Conservation (phyloP, 53 echinoderm and acorn worm genomes). For the Holothuria leucospilota region DNA sequence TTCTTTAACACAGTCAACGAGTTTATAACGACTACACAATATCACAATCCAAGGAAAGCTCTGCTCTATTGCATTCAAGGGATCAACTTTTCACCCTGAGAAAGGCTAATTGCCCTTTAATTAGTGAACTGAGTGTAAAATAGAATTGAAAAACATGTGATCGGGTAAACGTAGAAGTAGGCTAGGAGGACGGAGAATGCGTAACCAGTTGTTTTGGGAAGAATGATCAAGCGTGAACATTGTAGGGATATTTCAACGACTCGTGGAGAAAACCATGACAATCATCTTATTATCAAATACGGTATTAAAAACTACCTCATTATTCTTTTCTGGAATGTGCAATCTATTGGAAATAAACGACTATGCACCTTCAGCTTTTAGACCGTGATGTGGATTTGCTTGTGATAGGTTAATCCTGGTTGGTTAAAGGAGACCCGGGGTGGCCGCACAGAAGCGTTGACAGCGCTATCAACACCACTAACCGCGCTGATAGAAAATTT, state of each 20-base stretch:
- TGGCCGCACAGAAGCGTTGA: no score
- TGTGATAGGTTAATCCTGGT: conserved; percentile 35
- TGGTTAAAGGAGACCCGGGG: conserved; percentile 20
- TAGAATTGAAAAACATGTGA: not conserved
- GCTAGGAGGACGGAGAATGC: not conserved
- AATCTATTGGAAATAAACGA: conserved; percentile 34
- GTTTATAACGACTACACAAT: not conserved
- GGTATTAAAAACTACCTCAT: not conserved
- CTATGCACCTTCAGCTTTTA: conserved; percentile 16
- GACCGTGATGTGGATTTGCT: conserved; percentile 43
- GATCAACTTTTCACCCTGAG: no score
- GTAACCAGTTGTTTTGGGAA: not conserved
- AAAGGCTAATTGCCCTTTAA: no score
- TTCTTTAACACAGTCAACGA: not conserved
- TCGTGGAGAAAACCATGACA: not conserved
- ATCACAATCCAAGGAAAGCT: not conserved
- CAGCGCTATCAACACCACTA: no score
- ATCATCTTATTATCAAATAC: not conserved
- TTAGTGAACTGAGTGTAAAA: not conserved
- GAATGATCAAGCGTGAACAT: not conserved
- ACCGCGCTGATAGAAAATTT: no score
- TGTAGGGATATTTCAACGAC: no score
- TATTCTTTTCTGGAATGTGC: conserved; percentile 41
- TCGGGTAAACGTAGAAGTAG: not conserved
- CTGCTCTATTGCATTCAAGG: not conserved